Evolutionary conservation across 2,888 invertebrate genomes (phyloP).

Genomic region (Heliconius ethilla): DNA sequence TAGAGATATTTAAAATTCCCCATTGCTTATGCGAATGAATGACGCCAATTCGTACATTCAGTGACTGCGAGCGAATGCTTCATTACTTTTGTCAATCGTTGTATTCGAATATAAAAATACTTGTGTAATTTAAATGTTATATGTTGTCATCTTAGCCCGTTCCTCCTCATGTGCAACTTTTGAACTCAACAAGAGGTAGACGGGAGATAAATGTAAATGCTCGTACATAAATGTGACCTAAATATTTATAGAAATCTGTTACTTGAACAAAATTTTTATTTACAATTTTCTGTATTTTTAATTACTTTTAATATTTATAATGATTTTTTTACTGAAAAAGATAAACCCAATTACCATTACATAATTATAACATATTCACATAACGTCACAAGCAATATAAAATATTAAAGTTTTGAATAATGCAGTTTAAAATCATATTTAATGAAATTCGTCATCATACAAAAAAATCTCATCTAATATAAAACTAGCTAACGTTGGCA

Average conservation of each 20-base stretch:
- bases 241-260: background rate
- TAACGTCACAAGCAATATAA: background rate
- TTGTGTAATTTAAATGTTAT: conserved; percentile 3
- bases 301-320: background rate
- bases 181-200: background rate
- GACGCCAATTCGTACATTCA: conserved; percentile 60
- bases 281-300: background rate
- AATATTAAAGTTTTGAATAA: background rate
- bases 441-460: background rate
- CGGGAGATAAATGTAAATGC: background rate
- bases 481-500: background rate
- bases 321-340: background rate
- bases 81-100: conserved; percentile 51
- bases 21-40: conserved; percentile 64
- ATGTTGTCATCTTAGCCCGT: conserved; percentile 1
- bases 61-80: conserved; percentile 62
- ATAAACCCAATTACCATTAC: too few species aligned
- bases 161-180: background rate
- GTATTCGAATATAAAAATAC: conserved; percentile 31
- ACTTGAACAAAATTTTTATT: background rate
- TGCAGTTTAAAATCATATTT: background rate
- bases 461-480: background rate
- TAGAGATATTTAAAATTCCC: conserved; percentile 49
- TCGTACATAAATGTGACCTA: background rate
- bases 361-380: background rate